Evolutionary conservation across 1,140 invertebrate species (phyloP), one percentile per base, ranked within the genome.

Genomic region (Saccostrea echinata): DNA sequence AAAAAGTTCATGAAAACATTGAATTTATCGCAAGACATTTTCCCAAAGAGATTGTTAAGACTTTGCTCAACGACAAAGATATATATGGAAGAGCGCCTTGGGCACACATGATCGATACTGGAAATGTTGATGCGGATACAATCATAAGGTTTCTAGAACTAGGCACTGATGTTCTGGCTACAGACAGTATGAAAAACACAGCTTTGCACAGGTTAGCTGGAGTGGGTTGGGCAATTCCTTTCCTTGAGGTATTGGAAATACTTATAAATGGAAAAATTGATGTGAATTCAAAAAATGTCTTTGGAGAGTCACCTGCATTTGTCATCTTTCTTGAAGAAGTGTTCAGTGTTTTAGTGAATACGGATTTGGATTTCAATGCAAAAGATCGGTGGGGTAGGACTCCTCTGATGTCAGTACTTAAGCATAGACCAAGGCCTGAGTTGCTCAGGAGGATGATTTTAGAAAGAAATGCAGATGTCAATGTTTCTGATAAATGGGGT

Each of bases 361-460:
- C 9, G 6, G 18, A 30, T 33, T 12, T 76, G 2, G 30, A 85
- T 9, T 85, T 88, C 21, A 80, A 81, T 51, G 11, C 27, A 12
- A 35, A 11, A 35, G 87, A 88, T 61, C 35, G 83, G 18, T 88
- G 87, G 87, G 71, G 71, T 2, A 68, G 87, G 6, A 81, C 51
- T 18, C 83, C 87, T 6, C 61, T 88, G 9, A 85, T 85, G 43
- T 61, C 64, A 12, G 53, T 88, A 21, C 55, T 85, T 11, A 85
- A 61, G 18, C 53, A 61, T 6, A 80, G 71, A 51, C 87, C 87
- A 9, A 57, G 8, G 12, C 87, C 87, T 24, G 71, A 81, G 12
- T 21, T 88, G 12, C 8, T 88, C 4, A 24, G 55, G 3, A 61
- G 12, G 43, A 0, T 88, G 13, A 85, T 88, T 0, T 27, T 21